A percentile compares a stretch with the other conserved stretches of the same genome.
phyloP scores from a whole-genome alignment of 2,113 vertebrate species.

The Tragulus kanchil region DNA sequence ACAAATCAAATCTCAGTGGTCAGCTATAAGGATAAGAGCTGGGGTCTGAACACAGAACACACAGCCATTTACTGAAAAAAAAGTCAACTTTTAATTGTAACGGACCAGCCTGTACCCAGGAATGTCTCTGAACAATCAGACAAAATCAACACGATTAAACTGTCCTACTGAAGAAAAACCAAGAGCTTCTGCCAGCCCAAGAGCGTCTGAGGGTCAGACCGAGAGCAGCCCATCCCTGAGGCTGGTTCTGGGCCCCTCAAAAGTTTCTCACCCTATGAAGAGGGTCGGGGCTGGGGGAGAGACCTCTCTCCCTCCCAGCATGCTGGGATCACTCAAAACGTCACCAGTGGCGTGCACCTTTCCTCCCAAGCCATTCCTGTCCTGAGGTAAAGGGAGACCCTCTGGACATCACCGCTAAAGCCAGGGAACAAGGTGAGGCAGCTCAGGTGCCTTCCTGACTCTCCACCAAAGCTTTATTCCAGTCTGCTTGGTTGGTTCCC shows the following conservation, averaged over 20 bases:
- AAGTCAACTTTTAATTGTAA: slow-evolving; percentile 80
- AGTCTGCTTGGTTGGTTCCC: neutral
- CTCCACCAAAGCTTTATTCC: neutral
- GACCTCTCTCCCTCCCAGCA: neutral
- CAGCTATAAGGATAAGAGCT: neutral
- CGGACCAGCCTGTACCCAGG: slow-evolving; percentile 47
- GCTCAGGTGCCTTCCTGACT: neutral
- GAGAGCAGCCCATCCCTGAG: neutral
- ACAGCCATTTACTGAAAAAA: neutral
- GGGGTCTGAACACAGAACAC: neutral
- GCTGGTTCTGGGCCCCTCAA: neutral
- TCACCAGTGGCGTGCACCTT: neutral
- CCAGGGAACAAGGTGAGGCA: neutral
- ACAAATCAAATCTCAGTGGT: neutral
- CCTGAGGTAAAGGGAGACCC: neutral
- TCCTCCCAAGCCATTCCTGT: neutral
- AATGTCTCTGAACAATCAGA: slow-evolving; percentile 63
- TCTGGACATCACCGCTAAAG: neutral
- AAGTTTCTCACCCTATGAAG: neutral
- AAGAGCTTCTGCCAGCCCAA: neutral
- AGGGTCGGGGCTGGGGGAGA: neutral
- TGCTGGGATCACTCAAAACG: neutral
- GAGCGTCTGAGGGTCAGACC: neutral
- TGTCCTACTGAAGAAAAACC: slow-evolving; percentile 70
- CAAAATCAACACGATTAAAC: slow-evolving; percentile 66